These are phyloP conservation scores for Drosophila guanche DNA, from an alignment of 1,140 invertebrate species.

Conservation along the genomic window DNA sequence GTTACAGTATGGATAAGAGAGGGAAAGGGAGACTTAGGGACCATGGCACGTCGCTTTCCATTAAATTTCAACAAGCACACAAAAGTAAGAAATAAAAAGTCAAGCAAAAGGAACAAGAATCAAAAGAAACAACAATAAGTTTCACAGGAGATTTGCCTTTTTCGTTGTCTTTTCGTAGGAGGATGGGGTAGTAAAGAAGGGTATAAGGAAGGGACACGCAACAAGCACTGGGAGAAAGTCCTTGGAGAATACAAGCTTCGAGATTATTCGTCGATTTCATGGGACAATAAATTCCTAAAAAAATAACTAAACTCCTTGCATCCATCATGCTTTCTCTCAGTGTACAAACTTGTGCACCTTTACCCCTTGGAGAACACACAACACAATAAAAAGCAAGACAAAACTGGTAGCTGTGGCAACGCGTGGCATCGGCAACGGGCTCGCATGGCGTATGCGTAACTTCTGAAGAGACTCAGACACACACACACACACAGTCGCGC, in stretches of 20 bases:
- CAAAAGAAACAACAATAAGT: slow-evolving; percentile 31
- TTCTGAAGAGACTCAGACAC: slow-evolving; percentile 48
- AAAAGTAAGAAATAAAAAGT: slow-evolving; percentile 76
- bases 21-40: background rate
- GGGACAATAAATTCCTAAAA: background rate
- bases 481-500: slow-evolving; percentile 7
- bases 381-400: slow-evolving; percentile 27
- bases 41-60: slow-evolving; percentile 65
- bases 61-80: slow-evolving; percentile 70
- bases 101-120: slow-evolving; percentile 49
- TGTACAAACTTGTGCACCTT: slow-evolving; percentile 14
- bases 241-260: too few relatives aligned
- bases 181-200: slow-evolving; percentile 3
- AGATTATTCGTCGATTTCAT: too few relatives aligned
- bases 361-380: slow-evolving; percentile 8
- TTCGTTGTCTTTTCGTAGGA: background rate
- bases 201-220: background rate
- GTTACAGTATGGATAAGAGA: background rate
- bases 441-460: slow-evolving; percentile 74
- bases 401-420: slow-evolving; percentile 39
- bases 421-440: slow-evolving; percentile 3
- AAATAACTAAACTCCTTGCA: background rate
- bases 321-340: background rate
- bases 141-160: slow-evolving; percentile 49
- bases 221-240: too few relatives aligned